A percentile compares a stretch with the other conserved stretches of the same genome.
These are phyloP conservation scores for Porites rus DNA, from an alignment of 92 coral and sea anemone genomes.

Conservation along the genomic window DNA sequence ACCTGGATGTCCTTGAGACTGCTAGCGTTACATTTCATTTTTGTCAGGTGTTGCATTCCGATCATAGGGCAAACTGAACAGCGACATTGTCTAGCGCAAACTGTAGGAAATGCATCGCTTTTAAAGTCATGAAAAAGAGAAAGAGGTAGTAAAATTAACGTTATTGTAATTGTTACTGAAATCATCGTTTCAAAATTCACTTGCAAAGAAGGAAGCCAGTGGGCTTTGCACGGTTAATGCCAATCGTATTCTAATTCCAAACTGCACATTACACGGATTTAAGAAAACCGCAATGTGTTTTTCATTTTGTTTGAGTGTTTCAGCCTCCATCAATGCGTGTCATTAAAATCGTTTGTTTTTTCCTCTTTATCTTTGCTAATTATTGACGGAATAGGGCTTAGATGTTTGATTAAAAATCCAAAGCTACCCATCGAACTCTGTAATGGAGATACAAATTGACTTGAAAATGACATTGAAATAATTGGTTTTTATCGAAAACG, in stretches of 20 bases:
- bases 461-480: too few species aligned
- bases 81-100: background rate
- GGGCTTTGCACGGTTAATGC: too few species aligned
- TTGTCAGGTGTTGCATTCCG: background rate
- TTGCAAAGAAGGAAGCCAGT: too few species aligned
- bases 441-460: too few species aligned
- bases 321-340: background rate
- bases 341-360: conserved; percentile 12
- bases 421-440: too few species aligned
- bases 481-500: too few species aligned
- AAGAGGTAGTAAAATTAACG: background rate
- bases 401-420: too few species aligned
- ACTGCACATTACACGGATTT: too few species aligned
- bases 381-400: background rate
- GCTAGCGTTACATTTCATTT: conserved; percentile 9
- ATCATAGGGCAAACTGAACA: conserved; percentile 10
- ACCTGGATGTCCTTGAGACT: background rate
- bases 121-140: background rate
- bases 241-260: too few species aligned
- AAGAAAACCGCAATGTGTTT: background rate
- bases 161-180: too few species aligned
- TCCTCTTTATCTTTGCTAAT: background rate
- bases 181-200: too few species aligned
- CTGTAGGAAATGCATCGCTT: background rate
- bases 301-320: background rate